Conservation (phyloP, 2,113 vertebrate genomes). For the Gallinago undulata region DNA sequence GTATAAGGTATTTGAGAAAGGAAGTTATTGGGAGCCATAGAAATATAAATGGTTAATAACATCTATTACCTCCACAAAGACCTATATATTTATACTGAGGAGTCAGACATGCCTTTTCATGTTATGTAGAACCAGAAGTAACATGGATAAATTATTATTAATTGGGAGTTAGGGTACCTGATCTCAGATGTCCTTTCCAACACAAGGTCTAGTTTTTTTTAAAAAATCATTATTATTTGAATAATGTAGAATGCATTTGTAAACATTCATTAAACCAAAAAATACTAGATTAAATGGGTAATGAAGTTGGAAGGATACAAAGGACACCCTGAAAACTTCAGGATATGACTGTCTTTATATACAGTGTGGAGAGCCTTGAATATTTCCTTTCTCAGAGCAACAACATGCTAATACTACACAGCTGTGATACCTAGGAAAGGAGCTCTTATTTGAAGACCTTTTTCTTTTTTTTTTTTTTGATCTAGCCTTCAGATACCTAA, state of each 20-base stretch:
- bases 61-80: not conserved
- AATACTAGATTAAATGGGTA: not conserved
- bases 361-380: not conserved
- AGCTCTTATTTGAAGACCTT: not conserved
- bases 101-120: not conserved
- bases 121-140: not conserved
- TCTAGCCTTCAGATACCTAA: not conserved
- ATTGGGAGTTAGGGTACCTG: not conserved
- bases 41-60: not conserved
- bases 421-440: not conserved
- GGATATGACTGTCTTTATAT: not conserved
- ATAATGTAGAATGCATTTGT: not conserved
- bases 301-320: not conserved
- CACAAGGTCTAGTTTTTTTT: not conserved
- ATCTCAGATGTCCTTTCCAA: not conserved
- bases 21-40: not conserved
- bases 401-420: not conserved
- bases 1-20: not conserved
- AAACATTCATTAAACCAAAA: not conserved
- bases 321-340: not conserved
- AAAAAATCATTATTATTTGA: not conserved
- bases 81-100: not conserved
- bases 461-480: not conserved
- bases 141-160: not conserved
- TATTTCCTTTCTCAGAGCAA: not conserved